Percentiles rank a stretch among this genome's conserved stretches.
phyloP scores from a whole-genome alignment of 2,888 invertebrate genomes.

The Mesopsocus fuscifrons region DNA sequence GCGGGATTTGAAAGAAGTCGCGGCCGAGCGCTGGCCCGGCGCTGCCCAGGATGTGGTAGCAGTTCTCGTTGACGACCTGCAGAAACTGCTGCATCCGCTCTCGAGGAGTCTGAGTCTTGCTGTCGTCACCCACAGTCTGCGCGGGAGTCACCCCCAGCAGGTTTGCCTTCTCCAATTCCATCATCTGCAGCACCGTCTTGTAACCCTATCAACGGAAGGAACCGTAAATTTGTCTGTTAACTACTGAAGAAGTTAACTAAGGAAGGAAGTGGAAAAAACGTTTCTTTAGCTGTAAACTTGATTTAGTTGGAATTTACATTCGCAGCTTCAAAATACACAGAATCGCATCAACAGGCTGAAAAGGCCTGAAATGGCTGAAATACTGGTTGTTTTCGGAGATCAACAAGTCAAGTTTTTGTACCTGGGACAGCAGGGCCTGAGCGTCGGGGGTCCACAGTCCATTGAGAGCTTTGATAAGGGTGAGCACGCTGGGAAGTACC shows the following conservation, averaged over 20 bases:
- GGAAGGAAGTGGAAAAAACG: background rate
- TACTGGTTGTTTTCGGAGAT: no score
- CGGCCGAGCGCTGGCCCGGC: constrained; percentile 63
- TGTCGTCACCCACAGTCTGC: constrained; percentile 2
- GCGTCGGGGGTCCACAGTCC: constrained; percentile 54
- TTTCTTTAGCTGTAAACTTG: background rate
- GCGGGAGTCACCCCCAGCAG: constrained; percentile 35
- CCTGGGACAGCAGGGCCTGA: constrained; percentile 37
- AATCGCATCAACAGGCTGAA: no score
- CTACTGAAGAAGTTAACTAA: constrained; percentile 3
- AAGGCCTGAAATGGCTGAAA: no score
- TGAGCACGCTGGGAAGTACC: constrained; percentile 57
- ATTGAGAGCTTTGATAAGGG: constrained; percentile 61
- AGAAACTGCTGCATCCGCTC: constrained; percentile 75
- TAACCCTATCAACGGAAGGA: constrained; percentile 30
- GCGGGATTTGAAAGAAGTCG: constrained; percentile 63
- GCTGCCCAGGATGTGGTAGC: constrained; percentile 61
- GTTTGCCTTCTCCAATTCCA: constrained; percentile 57
- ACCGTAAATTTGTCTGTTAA: constrained; percentile 5
- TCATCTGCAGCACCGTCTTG: constrained; percentile 46
- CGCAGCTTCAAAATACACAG: no score
- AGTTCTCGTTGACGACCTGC: constrained; percentile 57
- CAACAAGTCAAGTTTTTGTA: no score
- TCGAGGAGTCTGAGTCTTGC: constrained; percentile 28
- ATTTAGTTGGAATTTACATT: no score